phyloP scores from a whole-genome alignment of 1,140 invertebrate genomes.

The Caerostris darwini region DNA sequence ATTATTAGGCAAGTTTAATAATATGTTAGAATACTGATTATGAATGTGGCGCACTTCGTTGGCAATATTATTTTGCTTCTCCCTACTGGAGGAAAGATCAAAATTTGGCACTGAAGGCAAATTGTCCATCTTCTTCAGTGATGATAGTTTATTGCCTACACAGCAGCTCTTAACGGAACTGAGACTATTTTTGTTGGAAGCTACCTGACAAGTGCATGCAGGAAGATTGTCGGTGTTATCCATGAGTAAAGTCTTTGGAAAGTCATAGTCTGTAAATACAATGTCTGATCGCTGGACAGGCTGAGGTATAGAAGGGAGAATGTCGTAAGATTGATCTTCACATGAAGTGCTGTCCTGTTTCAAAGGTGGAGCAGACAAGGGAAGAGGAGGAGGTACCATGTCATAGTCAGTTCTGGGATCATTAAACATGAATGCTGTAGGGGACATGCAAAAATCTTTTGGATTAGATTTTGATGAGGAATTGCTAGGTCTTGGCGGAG shows the following conservation, averaged over 20 bases:
- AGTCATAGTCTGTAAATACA: slow-evolving; percentile 60
- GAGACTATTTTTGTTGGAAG: slow-evolving; percentile 39
- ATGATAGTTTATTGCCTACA: slow-evolving; percentile 48
- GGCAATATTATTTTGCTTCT: not conserved
- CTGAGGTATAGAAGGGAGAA: slow-evolving; percentile 26
- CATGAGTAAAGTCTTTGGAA: slow-evolving; percentile 54
- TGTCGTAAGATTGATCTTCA: slow-evolving; percentile 67
- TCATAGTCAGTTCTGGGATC: slow-evolving; percentile 69
- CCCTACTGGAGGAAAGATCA: not conserved
- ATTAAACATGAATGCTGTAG: not conserved
- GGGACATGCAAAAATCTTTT: not conserved
- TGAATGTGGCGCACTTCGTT: slow-evolving; percentile 28
- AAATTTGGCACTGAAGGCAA: slow-evolving; percentile 58
- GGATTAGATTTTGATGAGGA: not conserved
- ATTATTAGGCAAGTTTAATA: not conserved
- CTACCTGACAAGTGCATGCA: slow-evolving; percentile 60
- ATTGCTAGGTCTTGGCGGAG: slow-evolving; percentile 59
- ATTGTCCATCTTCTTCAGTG: not conserved
- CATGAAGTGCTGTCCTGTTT: not conserved
- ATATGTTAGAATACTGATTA: slow-evolving; percentile 66
- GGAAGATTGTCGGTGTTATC: slow-evolving; percentile 44
- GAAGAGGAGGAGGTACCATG: slow-evolving; percentile 64
- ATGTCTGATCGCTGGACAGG: slow-evolving; percentile 52
- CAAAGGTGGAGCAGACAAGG: slow-evolving; percentile 43
- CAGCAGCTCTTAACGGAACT: slow-evolving; percentile 71